These are phyloP conservation scores for Yponomeuta cagnagella DNA, from an alignment of 2,888 invertebrate genomes.

Conservation along the genomic window DNA sequence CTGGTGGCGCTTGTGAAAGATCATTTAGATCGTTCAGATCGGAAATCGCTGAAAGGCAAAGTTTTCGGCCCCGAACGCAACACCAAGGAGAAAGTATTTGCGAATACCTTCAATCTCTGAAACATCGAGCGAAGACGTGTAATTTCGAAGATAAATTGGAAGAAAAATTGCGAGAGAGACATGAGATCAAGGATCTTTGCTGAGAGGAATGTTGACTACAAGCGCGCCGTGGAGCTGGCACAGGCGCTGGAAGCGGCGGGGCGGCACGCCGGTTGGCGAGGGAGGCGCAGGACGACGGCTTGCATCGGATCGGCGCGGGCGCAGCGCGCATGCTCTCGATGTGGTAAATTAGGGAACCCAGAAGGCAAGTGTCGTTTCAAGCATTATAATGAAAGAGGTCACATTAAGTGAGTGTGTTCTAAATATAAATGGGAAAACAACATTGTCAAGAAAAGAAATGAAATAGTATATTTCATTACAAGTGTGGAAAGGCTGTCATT, in stretches of 20 bases:
- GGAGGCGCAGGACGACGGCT: constrained; percentile 13
- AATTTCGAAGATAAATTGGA: neutral
- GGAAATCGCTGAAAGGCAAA: constrained; percentile 11
- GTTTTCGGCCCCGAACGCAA: neutral
- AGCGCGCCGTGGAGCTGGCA: constrained; percentile 12
- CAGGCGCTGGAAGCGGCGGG: constrained; percentile 7
- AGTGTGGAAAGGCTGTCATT: too few species aligned
- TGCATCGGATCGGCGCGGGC: constrained; percentile 12
- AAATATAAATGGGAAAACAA: neutral
- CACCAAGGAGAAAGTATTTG: constrained; percentile 3
- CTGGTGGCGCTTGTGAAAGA: constrained; percentile 8
- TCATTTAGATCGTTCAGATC: constrained; percentile 4
- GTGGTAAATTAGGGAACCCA: constrained; percentile 4
- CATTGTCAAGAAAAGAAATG: neutral
- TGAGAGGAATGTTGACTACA: constrained; percentile 10
- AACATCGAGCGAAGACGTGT: constrained; percentile 12
- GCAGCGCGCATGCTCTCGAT: constrained; percentile 5
- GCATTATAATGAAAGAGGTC: constrained; percentile 1
- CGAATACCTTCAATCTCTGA: constrained; percentile 11
- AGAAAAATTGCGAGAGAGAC: constrained; percentile 13
- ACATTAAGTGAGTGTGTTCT: constrained; percentile 5
- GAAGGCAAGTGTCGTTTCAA: constrained; percentile 8
- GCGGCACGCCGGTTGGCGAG: neutral
- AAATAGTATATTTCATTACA: too few species aligned
- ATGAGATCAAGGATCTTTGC: constrained; percentile 14